Conservation (phyloP, 2,797 vertebrate genomes). For the Sitta carolinensis region DNA sequence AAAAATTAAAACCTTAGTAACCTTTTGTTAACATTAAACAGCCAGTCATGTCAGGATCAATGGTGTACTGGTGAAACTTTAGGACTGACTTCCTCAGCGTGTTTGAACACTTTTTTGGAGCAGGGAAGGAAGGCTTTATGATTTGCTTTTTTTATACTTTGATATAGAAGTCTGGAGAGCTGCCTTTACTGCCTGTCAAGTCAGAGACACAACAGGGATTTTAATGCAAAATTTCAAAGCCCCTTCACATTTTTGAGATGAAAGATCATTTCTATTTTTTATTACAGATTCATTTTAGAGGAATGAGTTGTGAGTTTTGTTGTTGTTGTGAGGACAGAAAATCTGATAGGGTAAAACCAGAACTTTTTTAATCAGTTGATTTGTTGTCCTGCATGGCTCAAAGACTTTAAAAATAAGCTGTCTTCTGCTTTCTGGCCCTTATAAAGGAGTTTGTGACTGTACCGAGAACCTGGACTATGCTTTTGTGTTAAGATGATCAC, state of each 20-base stretch:
- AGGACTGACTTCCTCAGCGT: background rate
- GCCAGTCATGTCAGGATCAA: background rate
- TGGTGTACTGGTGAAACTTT: background rate
- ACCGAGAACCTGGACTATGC: fast-evolving
- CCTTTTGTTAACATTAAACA: background rate
- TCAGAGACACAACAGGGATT: background rate
- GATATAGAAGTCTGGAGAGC: background rate
- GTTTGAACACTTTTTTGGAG: background rate
- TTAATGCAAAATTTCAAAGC: background rate
- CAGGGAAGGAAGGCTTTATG: background rate
- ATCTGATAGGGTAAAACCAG: background rate
- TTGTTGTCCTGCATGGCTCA: background rate
- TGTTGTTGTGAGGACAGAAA: background rate
- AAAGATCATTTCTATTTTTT: background rate
- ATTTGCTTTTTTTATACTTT: background rate
- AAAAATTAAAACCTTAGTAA: background rate
- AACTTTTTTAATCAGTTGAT: background rate
- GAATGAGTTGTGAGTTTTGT: fast-evolving
- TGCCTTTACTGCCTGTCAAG: background rate
- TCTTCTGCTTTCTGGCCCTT: background rate
- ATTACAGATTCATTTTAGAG: background rate
- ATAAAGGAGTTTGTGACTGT: background rate
- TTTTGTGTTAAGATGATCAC: background rate
- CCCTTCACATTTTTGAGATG: background rate
- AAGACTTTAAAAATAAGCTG: background rate